Percentiles rank a stretch among this genome's conserved stretches.
Conservation (phyloP, 2,113 vertebrate genomes). For the Neoarius graeffei region DNA sequence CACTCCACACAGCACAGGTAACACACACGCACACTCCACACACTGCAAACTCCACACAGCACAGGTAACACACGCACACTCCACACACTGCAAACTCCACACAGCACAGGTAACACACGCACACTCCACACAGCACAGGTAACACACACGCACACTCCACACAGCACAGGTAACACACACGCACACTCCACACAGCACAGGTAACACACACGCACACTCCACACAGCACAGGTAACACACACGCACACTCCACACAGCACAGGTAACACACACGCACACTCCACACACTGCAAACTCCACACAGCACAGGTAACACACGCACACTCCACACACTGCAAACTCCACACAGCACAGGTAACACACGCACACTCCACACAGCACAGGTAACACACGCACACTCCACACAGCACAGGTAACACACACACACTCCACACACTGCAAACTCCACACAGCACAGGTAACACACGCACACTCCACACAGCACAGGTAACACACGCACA, state of each 20-base stretch:
- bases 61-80: slow-evolving; percentile 68
- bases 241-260: too few relatives aligned
- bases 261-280: too few relatives aligned
- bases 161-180: slow-evolving; percentile 61
- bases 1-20: too few relatives aligned
- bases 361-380: background rate
- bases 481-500: slow-evolving; percentile 63
- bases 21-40: slow-evolving; percentile 52
- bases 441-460: too few relatives aligned
- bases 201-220: slow-evolving; percentile 66
- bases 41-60: slow-evolving; percentile 76
- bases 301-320: too few relatives aligned
- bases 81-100: too few relatives aligned
- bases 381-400: background rate
- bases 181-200: slow-evolving; percentile 73
- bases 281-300: too few relatives aligned
- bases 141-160: background rate
- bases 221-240: slow-evolving; percentile 69
- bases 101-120: background rate
- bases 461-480: slow-evolving; percentile 76
- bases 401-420: background rate
- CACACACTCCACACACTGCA: background rate
- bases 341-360: slow-evolving; percentile 78
- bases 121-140: background rate
- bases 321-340: slow-evolving; percentile 76